Percentiles rank a stretch among this genome's conserved stretches.
These are phyloP conservation scores for Sylvicapra grimmia DNA, from an alignment of 2,113 vertebrate genomes.

Conservation along the genomic window DNA sequence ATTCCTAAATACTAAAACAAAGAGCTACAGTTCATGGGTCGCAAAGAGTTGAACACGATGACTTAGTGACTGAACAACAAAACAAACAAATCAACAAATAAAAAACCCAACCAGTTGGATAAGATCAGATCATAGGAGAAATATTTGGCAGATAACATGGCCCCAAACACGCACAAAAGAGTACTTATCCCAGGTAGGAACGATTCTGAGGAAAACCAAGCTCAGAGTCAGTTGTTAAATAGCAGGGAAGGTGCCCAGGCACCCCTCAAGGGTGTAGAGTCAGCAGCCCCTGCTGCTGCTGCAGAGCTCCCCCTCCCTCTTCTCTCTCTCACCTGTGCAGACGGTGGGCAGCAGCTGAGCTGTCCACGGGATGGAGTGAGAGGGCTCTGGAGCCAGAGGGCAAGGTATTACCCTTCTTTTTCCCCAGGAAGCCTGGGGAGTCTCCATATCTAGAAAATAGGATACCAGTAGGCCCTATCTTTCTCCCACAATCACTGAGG, in stretches of 20 bases:
- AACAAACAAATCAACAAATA: background rate
- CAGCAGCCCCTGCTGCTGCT: background rate
- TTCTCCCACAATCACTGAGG: background rate
- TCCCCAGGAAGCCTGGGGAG: background rate
- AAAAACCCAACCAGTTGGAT: background rate
- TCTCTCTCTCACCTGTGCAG: background rate
- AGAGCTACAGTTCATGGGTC: background rate
- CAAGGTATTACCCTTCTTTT: background rate
- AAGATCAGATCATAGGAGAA: background rate
- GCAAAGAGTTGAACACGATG: background rate
- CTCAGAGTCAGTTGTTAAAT: background rate
- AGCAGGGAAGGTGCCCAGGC: background rate
- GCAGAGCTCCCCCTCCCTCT: background rate
- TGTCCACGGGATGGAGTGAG: background rate
- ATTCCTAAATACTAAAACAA: background rate
- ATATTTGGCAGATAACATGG: background rate
- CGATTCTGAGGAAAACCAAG: background rate
- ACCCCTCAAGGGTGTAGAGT: background rate
- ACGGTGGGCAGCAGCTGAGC: background rate
- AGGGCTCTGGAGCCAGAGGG: background rate
- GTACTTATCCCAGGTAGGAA: background rate
- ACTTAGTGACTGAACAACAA: background rate
- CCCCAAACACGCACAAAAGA: background rate
- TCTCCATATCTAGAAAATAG: background rate
- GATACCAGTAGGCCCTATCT: background rate